Evolutionary conservation across 2,113 vertebrate genomes (phyloP).

Genomic region (Malurus cyaneus): DNA sequence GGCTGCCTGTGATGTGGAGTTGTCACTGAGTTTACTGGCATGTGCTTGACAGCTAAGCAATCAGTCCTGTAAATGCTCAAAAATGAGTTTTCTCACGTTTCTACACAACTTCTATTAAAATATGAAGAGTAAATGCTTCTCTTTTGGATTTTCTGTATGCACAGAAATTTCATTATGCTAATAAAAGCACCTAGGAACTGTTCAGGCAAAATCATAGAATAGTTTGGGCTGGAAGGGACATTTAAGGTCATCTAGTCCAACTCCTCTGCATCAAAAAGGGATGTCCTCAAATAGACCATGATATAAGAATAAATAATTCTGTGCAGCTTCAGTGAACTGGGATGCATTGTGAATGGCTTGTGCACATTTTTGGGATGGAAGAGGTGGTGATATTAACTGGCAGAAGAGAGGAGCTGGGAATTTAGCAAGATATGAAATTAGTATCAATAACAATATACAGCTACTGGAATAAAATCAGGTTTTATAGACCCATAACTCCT

Average conservation of each 20-base stretch:
- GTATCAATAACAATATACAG: not conserved
- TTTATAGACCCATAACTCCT: not conserved
- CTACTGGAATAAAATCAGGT: not conserved
- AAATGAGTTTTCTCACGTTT: not conserved
- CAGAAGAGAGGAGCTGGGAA: not conserved
- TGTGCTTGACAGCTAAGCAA: slow-evolving; percentile 12
- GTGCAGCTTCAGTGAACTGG: not conserved
- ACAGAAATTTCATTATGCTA: not conserved
- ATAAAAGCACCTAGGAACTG: not conserved
- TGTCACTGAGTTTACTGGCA: not conserved
- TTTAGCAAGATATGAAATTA: not conserved
- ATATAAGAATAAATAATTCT: not conserved
- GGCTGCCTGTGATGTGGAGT: not conserved
- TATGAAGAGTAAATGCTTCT: not conserved
- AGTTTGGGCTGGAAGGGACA: not conserved
- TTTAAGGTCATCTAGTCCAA: not conserved
- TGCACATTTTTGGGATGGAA: not conserved
- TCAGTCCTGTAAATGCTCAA: not conserved
- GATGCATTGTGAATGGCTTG: not conserved
- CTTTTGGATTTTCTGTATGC: not conserved
- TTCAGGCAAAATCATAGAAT: not conserved
- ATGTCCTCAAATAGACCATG: not conserved
- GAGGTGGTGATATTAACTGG: not conserved
- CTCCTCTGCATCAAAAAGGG: not conserved
- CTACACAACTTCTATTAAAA: not conserved